Evolutionary conservation across 2,113 vertebrate genomes (phyloP).

Genomic region (Pheucticus melanocephalus): DNA sequence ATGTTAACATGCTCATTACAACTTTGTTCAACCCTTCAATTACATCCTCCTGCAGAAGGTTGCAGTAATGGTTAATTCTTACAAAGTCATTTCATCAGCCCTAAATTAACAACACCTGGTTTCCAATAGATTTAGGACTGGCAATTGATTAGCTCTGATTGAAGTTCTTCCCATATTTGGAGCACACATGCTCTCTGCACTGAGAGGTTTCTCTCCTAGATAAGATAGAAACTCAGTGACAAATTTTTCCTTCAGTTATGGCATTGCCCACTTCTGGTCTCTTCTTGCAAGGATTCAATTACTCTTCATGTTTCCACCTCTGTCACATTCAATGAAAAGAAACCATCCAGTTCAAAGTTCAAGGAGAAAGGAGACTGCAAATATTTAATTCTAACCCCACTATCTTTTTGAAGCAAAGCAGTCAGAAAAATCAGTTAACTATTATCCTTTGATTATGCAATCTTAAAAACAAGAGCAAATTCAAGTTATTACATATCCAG

Average conservation of each 20-base stretch:
- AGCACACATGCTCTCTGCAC: background rate
- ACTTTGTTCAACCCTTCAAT: conserved; percentile 30
- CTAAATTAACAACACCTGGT: conserved; percentile 23
- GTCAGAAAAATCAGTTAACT: background rate
- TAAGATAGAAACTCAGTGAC: background rate
- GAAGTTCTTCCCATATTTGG: background rate
- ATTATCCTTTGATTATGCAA: background rate
- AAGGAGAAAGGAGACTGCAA: background rate
- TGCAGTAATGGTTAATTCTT: conserved; percentile 40
- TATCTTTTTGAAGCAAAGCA: background rate
- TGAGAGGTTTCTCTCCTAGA: background rate
- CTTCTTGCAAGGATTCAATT: background rate
- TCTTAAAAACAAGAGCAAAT: background rate
- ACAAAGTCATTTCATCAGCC: conserved; percentile 34
- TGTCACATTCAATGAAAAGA: background rate
- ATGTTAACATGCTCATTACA: background rate
- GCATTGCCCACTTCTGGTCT: background rate
- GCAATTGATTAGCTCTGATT: background rate
- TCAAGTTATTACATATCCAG: background rate
- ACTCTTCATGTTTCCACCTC: background rate
- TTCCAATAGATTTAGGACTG: conserved; percentile 23
- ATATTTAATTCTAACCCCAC: background rate
- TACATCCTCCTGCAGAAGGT: background rate
- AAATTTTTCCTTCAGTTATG: background rate
- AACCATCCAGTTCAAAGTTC: background rate